phyloP scores from a whole-genome alignment of 2,797 vertebrate genomes.

The Melanotaenia boesemani region DNA sequence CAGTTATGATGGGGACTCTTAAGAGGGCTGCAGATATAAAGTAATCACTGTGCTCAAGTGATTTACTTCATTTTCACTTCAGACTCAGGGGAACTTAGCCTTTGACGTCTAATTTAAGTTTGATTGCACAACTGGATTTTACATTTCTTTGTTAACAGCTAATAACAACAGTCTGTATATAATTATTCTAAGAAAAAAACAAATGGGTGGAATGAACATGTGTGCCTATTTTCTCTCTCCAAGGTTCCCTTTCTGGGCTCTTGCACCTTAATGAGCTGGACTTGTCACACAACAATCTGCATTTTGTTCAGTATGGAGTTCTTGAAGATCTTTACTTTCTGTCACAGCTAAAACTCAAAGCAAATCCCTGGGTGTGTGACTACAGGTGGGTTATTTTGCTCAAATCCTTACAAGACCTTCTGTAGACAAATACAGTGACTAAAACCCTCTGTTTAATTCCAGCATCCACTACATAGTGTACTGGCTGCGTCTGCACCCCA shows the following conservation, averaged over 20 bases:
- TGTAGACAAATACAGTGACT: not conserved
- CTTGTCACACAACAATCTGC: conserved; percentile 88
- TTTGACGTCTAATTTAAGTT: not conserved
- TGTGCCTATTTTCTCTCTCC: not conserved
- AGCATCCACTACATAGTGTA: conserved; percentile 95
- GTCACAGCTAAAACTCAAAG: conserved; percentile 87
- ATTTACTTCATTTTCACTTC: conserved; percentile 6
- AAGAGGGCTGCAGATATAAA: conserved; percentile 17
- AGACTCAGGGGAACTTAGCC: not conserved
- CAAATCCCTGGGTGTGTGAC: conserved; percentile 94
- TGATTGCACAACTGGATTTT: not conserved
- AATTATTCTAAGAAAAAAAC: conserved; percentile 14
- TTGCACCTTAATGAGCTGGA: conserved; percentile 86
- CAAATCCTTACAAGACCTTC: not conserved
- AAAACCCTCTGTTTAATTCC: conserved; percentile 7
- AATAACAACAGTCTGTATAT: conserved; percentile 15
- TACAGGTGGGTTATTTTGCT: conserved; percentile 80
- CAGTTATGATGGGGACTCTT: conserved; percentile 33
- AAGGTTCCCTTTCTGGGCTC: conserved; percentile 74
- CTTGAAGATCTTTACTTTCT: conserved; percentile 94
- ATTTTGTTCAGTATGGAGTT: conserved; percentile 90
- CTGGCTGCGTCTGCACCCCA: conserved; percentile 91
- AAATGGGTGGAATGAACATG: not conserved
- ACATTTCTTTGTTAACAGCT: not conserved
- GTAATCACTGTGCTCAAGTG: conserved; percentile 25